Conservation (phyloP, 2,888 invertebrate genomes). For the Zootermopsis nevadensis region DNA sequence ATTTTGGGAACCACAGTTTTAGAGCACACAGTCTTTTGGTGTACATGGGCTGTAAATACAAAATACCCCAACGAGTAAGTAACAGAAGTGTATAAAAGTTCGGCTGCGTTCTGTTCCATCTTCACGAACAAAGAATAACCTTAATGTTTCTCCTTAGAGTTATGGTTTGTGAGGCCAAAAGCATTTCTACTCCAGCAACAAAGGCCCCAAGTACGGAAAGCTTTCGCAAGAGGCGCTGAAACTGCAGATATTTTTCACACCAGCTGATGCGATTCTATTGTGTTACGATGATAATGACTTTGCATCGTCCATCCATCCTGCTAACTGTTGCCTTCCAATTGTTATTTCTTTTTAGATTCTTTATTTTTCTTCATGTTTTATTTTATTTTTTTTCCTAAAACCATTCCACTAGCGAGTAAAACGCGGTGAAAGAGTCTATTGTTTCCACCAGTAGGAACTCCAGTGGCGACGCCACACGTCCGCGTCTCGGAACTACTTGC, state of each 20-base stretch:
- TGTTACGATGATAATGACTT: constrained; percentile 28
- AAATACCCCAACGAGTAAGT: too few relatives aligned
- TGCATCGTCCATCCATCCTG: constrained; percentile 20
- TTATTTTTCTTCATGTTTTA: constrained; percentile 29
- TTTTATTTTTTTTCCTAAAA: constrained; percentile 19
- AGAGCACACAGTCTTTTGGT: too few relatives aligned
- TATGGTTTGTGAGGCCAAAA: neutral
- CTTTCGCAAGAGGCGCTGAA: neutral
- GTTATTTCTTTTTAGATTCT: constrained; percentile 11
- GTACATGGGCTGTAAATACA: too few relatives aligned
- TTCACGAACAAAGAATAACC: neutral
- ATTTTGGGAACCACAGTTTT: too few relatives aligned
- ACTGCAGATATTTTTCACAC: constrained; percentile 10
- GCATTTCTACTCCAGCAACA: neutral
- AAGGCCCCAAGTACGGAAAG: neutral
- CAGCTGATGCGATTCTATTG: constrained; percentile 31
- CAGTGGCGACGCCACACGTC: constrained; percentile 39
- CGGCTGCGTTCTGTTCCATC: neutral
- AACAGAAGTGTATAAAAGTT: neutral
- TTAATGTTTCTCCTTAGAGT: neutral
- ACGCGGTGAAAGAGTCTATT: constrained; percentile 31
- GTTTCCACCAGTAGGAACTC: constrained; percentile 31
- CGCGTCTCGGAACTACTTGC: constrained; percentile 30
- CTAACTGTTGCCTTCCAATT: constrained; percentile 36
- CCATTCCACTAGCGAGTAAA: constrained; percentile 29